These are phyloP conservation scores for Eurytemora carolleeae DNA, from an alignment of 1,140 invertebrate species.

Conservation along the genomic window DNA sequence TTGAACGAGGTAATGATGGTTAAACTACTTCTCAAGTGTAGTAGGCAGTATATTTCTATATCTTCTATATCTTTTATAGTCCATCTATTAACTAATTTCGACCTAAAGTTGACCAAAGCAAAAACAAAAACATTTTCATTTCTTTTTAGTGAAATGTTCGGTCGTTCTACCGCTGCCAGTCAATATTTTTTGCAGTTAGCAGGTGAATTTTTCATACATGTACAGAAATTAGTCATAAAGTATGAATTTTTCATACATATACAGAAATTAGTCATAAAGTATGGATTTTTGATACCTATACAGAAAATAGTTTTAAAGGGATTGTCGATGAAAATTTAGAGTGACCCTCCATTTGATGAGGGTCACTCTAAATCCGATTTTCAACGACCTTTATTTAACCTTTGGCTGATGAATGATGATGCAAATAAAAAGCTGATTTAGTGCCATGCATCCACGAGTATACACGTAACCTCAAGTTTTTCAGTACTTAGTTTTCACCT, in stretches of 20 bases:
- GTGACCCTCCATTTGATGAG: no score
- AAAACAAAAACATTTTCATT: not conserved
- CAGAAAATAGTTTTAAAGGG: not conserved
- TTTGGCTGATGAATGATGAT: no score
- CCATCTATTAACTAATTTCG: not conserved
- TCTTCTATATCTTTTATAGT: not conserved
- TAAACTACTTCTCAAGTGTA: not conserved
- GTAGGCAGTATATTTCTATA: not conserved
- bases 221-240: not conserved
- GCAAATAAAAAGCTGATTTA: no score
- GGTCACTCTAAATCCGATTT: no score
- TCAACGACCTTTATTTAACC: no score
- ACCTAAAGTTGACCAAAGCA: not conserved
- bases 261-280: not conserved
- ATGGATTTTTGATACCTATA: not conserved
- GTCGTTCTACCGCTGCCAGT: conserved; percentile 67
- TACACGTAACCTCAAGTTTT: no score
- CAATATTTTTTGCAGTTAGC: conserved; percentile 82
- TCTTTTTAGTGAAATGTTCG: conserved; percentile 30
- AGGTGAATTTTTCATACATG: conserved; percentile 21
- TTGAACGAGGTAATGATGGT: no score
- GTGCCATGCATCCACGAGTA: no score
- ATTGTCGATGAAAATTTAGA: not conserved
- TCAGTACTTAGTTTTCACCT: no score
- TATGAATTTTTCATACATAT: not conserved